Percentiles rank a stretch among this genome's conserved stretches.
These are phyloP conservation scores for Microchrysa polita DNA, from an alignment of 2,888 invertebrate genomes.

Conservation along the genomic window DNA sequence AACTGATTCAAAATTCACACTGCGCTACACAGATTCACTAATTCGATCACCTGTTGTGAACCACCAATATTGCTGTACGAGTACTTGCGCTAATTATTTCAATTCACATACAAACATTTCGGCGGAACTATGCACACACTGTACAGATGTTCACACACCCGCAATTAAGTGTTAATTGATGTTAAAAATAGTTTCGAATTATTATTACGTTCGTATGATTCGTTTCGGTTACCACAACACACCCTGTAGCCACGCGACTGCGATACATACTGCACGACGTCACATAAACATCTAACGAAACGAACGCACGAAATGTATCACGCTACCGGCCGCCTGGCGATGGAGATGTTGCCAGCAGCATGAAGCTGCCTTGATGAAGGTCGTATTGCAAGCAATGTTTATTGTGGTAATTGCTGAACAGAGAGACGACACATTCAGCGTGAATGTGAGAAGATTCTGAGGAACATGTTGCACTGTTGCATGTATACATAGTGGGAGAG, in stretches of 20 bases:
- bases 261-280: not conserved
- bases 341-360: conserved; percentile 1
- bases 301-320: not conserved
- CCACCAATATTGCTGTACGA: too few relatives aligned
- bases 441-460: not conserved
- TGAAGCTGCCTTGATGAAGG: conserved; percentile 5
- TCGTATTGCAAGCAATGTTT: not conserved
- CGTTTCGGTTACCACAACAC: not conserved
- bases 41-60: conserved; percentile 9
- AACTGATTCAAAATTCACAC: not conserved
- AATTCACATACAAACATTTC: not conserved
- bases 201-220: not conserved
- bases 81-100: too few relatives aligned
- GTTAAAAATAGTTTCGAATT: not conserved
- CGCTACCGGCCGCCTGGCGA: not conserved
- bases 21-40: not conserved
- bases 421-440: too few relatives aligned
- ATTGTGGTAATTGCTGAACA: too few relatives aligned
- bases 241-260: not conserved
- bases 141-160: conserved; percentile 1
- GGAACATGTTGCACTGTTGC: not conserved
- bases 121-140: not conserved
- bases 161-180: not conserved
- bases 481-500: not conserved
- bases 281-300: not conserved